A percentile compares a stretch with the other conserved stretches of the same genome.
Evolutionary conservation across 2,113 vertebrate species (phyloP).

Genomic region (Jaculus jaculus): DNA sequence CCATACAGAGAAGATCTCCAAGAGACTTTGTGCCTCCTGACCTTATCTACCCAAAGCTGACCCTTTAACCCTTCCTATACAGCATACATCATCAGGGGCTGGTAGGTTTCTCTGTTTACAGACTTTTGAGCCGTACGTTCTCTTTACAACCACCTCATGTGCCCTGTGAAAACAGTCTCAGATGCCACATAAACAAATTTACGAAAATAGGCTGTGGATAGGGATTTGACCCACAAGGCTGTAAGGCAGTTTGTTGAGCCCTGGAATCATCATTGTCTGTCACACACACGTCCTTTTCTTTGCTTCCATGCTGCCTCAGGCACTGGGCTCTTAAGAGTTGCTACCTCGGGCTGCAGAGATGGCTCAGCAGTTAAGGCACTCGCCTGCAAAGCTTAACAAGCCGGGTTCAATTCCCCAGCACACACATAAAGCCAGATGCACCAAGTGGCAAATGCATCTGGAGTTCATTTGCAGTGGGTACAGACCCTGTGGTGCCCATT

Average conservation of each 20-base stretch:
- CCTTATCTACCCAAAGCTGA: not conserved
- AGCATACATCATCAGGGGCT: not conserved
- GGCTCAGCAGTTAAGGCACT: too few relatives aligned
- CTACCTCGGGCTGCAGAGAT: too few relatives aligned
- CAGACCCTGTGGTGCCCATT: too few relatives aligned
- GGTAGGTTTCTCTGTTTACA: not conserved
- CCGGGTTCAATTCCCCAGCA: too few relatives aligned
- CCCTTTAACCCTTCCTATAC: not conserved
- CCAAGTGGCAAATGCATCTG: too few relatives aligned
- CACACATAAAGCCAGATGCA: too few relatives aligned
- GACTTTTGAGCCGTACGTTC: not conserved
- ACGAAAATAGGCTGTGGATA: not conserved
- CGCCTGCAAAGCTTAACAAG: too few relatives aligned
- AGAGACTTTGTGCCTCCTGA: not conserved
- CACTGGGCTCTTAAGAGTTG: too few relatives aligned
- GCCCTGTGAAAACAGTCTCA: not conserved
- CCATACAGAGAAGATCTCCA: not conserved
- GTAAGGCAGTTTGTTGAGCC: not conserved
- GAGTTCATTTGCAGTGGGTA: too few relatives aligned
- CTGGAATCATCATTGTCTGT: too few relatives aligned
- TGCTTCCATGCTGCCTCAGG: too few relatives aligned
- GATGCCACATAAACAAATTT: not conserved
- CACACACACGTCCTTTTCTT: too few relatives aligned
- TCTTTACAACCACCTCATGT: not conserved
- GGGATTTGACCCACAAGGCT: not conserved